phyloP scores from a whole-genome alignment of 2,113 vertebrate genomes.

The Leptobrachium leishanense region DNA sequence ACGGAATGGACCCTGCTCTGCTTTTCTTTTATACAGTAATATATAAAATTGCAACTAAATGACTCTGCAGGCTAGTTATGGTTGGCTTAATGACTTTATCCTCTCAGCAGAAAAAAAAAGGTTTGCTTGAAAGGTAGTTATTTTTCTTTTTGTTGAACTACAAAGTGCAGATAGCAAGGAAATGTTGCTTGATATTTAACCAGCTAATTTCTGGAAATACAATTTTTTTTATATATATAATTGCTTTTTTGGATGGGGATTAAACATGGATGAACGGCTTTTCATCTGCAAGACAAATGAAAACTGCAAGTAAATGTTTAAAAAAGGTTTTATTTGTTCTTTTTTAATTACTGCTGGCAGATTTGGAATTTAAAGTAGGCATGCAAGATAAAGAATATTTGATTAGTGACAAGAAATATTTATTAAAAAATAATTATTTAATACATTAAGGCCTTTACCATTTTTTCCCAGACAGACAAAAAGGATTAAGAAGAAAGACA shows the following conservation, averaged over 20 bases:
- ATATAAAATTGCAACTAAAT: conserved; percentile 38
- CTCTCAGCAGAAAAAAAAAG: conserved; percentile 16
- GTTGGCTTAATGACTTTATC: conserved; percentile 32
- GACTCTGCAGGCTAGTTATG: conserved; percentile 22
- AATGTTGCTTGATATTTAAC: conserved; percentile 11
- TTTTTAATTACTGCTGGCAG: too few relatives aligned
- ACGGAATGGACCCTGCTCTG: conserved; percentile 12
- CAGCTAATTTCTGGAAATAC: neutral
- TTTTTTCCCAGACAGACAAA: too few relatives aligned
- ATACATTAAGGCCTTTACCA: too few relatives aligned
- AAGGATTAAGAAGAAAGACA: too few relatives aligned
- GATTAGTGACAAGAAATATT: too few relatives aligned
- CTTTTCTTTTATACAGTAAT: conserved; percentile 18
- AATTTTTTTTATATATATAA: neutral
- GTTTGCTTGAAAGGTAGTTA: conserved; percentile 26
- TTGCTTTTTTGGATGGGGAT: neutral
- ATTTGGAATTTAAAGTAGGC: too few relatives aligned
- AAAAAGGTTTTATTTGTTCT: too few relatives aligned
- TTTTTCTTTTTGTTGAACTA: conserved; percentile 34
- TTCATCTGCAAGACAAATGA: too few relatives aligned
- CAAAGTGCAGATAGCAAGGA: neutral
- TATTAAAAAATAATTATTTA: too few relatives aligned
- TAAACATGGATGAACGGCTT: neutral
- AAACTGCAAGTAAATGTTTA: too few relatives aligned
- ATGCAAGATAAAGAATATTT: too few relatives aligned